Base-by-base conservation (phyloP, 1,140 invertebrate genomes). In the Gryon sp. region DNA sequence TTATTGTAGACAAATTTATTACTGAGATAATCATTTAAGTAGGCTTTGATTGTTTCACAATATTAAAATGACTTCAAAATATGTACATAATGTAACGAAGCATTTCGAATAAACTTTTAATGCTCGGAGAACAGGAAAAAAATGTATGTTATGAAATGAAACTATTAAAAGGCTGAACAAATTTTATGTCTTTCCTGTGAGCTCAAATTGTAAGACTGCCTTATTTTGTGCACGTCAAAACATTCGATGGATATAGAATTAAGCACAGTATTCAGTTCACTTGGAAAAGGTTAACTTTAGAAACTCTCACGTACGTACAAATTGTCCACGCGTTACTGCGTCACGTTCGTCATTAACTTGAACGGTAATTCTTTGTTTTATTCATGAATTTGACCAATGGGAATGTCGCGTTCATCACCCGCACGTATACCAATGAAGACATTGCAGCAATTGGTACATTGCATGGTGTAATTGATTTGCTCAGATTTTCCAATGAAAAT, bases 401-500 rank as follows among this genome's bases (percentile, higher is more conserved):
- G 18, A 45, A 45, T n/a, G 20, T 45, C 20, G 11, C 41, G 20
- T 45, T 45, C 24, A 26, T 45, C 41, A 26, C 41, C 24, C 19
- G 8, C n/a, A 11, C 41, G 41, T 45, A 20, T 45, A n/a, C 20
- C 41, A 45, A n/a, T 19, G 20, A 5, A 14, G 12, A 45, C 19
- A 45, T 45, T 19, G 41, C 8, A 45, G 8, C 41, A 1, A 26
- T 45, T 11, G n/a, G 14, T 26, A 1, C 19, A 15, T 9, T 15
- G 38, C 18, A 46, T 34, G 32, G 32, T 36, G 3, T 48, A 52
- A 68, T 53, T 66, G 45, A 66, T 66, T 40, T 55, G 41, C 34
- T 11, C 38, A 30, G 20, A 36, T 28, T 45, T 41, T 68, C n/a
- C n/a, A 24, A 4, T 57, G 18, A 30, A 59, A 15, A 69, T n/a